These are phyloP conservation scores for Piaya cayana DNA, from an alignment of 2,113 vertebrate species.

Conservation along the genomic window DNA sequence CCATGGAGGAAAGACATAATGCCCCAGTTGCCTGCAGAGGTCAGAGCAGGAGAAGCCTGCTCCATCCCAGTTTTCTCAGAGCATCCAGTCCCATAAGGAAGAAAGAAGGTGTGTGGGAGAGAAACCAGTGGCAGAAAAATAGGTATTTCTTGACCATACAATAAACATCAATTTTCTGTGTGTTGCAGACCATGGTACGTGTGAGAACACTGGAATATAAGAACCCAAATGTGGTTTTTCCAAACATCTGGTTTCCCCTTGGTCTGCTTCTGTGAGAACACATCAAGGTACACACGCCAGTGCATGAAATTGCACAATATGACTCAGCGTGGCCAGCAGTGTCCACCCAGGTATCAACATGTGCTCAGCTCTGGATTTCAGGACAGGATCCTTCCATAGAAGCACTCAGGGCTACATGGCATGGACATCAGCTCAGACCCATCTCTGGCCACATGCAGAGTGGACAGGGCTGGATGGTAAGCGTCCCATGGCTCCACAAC, in stretches of 20 bases:
- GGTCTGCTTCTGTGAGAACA: neutral
- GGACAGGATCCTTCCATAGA: neutral
- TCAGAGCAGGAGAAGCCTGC: fast-evolving
- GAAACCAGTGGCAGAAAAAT: neutral
- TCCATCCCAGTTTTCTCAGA: neutral
- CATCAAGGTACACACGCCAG: fast-evolving
- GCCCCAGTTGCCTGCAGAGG: fast-evolving
- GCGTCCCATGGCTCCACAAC: neutral
- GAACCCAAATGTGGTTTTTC: neutral
- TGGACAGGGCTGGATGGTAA: neutral
- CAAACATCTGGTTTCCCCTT: neutral
- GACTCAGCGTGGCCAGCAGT: neutral
- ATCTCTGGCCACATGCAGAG: fast-evolving
- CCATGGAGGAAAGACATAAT: neutral
- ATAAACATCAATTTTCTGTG: neutral
- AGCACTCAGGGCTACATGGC: neutral
- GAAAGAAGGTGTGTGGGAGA: neutral
- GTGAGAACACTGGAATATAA: neutral
- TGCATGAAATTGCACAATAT: fast-evolving
- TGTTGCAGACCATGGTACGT: neutral
- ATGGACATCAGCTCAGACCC: neutral
- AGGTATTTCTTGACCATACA: neutral
- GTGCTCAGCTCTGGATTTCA: fast-evolving
- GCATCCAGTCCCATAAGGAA: neutral
- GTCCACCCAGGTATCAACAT: neutral